Base-by-base conservation (phyloP, 2,888 invertebrate species). In the Volucella inflata region DNA sequence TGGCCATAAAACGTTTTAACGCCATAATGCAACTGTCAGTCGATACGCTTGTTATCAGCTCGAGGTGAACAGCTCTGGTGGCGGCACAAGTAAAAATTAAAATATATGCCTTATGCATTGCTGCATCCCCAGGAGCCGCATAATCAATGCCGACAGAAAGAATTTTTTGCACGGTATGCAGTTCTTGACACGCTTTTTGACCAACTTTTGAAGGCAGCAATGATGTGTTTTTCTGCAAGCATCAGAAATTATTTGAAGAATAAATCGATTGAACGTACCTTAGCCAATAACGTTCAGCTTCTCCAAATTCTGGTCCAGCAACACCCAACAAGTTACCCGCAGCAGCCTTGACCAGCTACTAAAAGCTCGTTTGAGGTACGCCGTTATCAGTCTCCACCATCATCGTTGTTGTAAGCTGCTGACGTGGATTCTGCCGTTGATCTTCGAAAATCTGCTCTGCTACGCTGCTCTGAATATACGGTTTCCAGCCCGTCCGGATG, bases 11-110 rank as follows among this genome's bases (percentile, higher is more conserved):
- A 17, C 42, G 42, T 51, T 21, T 50, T 40, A 67, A 11, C 1
- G 51, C 51, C 51, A 51, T 50, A 4, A 53, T 40, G n/a, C 53
- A 53, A 38, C 21, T 40, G 2, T 67, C 67, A 10, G 67, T 67
- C 17, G 67, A 42, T 1, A 67, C 12, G 30, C 46, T 62, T 2
- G 62, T 21, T 9, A 38, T 40, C n/a, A 79, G 36, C 12, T 79
- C 79, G 14, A 72, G 44, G 62, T n/a, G n/a, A n/a, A n/a, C n/a
- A n/a, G n/a, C n/a, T n/a, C n/a, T n/a, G n/a, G n/a, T n/a, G n/a
- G n/a, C 72, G 71, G 76, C 67, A 36, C 44, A 67, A 11, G 76
- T 51, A 16, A 76, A 67, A 12, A 67, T 11, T 21, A 76, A n/a
- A 3, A 76, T 64, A 16, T 55, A 64, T 8, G 21, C 44, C 42